These are phyloP conservation scores for Sminthurides aquaticus DNA, from an alignment of 2,888 invertebrate genomes.

Conservation along the genomic window DNA sequence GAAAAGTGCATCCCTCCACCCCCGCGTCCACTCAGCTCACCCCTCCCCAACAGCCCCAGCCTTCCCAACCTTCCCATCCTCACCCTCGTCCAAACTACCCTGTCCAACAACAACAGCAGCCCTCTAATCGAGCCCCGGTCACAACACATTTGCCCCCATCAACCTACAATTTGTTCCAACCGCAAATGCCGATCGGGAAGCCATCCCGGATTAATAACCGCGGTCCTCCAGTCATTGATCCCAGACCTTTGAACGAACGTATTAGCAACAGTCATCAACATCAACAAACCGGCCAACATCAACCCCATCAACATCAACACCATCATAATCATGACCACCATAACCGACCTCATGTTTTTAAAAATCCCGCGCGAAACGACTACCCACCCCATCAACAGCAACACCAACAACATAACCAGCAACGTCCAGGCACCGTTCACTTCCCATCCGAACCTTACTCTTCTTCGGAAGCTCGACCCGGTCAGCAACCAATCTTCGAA, in stretches of 20 bases:
- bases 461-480: background rate
- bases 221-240: constrained; percentile 66
- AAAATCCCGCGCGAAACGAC: background rate
- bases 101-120: constrained; percentile 11
- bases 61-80: constrained; percentile 6
- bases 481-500: constrained; percentile 40
- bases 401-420: background rate
- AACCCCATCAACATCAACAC: constrained; percentile 13
- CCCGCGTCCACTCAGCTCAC: constrained; percentile 48
- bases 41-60: constrained; percentile 12
- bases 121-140: constrained; percentile 1
- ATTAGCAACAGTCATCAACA: background rate
- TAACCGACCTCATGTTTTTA: background rate
- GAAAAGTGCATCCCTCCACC: constrained; percentile 59
- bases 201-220: constrained; percentile 69
- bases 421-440: background rate
- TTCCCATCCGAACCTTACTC: background rate
- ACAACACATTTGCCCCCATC: constrained; percentile 4
- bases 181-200: constrained; percentile 33
- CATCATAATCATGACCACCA: constrained; percentile 12
- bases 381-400: constrained; percentile 8
- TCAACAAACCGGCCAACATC: constrained; percentile 1
- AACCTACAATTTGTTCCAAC: constrained; percentile 40
- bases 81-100: constrained; percentile 17
- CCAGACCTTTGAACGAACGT: constrained; percentile 4